Percentiles rank a stretch among this genome's conserved stretches.
These are phyloP conservation scores for Thalassaphorura encarpata DNA, from an alignment of 1,140 invertebrate species.

Conservation along the genomic window DNA sequence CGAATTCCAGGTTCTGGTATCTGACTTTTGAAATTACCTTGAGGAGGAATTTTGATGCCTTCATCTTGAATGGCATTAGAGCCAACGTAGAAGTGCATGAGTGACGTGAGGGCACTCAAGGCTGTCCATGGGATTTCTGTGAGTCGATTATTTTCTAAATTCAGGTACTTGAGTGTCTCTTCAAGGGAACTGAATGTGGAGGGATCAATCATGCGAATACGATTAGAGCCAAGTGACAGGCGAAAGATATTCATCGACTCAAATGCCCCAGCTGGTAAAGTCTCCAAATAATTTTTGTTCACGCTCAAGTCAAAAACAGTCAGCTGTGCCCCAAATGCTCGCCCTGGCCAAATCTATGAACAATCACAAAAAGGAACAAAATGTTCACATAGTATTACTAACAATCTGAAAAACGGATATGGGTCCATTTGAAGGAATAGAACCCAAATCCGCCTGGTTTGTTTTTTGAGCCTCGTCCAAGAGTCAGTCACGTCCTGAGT, in stretches of 20 bases:
- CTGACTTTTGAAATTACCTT: too few relatives aligned
- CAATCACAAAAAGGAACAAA: too few relatives aligned
- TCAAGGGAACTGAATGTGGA: conserved; percentile 21
- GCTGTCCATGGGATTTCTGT: conserved; percentile 22
- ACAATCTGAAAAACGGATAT: background rate
- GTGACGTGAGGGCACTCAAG: conserved; percentile 24
- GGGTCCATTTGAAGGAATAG: background rate
- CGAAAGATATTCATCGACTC: conserved; percentile 31
- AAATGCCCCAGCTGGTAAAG: conserved; percentile 29
- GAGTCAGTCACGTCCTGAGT: too few relatives aligned
- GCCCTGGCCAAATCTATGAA: conserved; percentile 26
- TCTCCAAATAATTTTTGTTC: conserved; percentile 29
- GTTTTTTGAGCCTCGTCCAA: too few relatives aligned
- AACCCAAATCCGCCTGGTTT: too few relatives aligned
- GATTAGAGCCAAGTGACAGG: conserved; percentile 29
- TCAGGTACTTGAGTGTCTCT: conserved; percentile 28
- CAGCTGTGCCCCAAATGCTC: conserved; percentile 28
- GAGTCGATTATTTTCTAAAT: conserved; percentile 31
- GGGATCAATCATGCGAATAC: conserved; percentile 24
- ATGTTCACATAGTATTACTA: too few relatives aligned
- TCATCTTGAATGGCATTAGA: conserved; percentile 26
- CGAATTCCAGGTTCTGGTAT: too few relatives aligned
- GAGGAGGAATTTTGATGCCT: conserved; percentile 19
- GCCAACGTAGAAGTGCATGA: conserved; percentile 32
- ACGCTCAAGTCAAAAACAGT: conserved; percentile 30